Conservation (phyloP, 2,797 vertebrate species). For the Lutjanus argentimaculatus region DNA sequence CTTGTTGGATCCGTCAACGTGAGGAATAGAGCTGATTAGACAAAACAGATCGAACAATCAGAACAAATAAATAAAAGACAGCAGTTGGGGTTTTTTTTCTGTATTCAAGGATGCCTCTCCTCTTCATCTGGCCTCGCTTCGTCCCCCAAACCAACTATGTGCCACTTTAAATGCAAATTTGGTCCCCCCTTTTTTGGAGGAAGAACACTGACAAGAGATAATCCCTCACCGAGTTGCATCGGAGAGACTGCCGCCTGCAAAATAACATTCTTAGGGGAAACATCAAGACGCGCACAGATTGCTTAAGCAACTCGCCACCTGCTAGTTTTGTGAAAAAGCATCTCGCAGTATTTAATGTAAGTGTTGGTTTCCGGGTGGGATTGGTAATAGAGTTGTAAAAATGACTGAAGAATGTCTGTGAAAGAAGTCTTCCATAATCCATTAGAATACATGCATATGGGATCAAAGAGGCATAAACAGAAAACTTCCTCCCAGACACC, state of each 20-base stretch:
- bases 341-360: slow-evolving; percentile 72
- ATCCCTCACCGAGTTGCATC: slow-evolving; percentile 76
- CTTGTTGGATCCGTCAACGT: slow-evolving; percentile 41
- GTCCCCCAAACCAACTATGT: slow-evolving; percentile 68
- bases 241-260: slow-evolving; percentile 67
- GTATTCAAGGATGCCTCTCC: slow-evolving; percentile 63
- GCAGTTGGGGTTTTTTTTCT: slow-evolving; percentile 53
- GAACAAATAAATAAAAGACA: slow-evolving; percentile 68
- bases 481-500: slow-evolving; percentile 33
- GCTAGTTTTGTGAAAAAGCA: slow-evolving; percentile 74
- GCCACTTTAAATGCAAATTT: slow-evolving; percentile 87
- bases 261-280: slow-evolving; percentile 76
- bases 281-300: slow-evolving; percentile 75
- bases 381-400: slow-evolving; percentile 79
- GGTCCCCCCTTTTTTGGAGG: slow-evolving; percentile 37
- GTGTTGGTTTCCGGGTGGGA: slow-evolving; percentile 75
- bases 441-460: slow-evolving; percentile 73
- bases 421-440: slow-evolving; percentile 64
- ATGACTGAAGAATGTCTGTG: slow-evolving; percentile 62
- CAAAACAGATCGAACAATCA: slow-evolving; percentile 55
- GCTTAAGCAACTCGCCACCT: slow-evolving; percentile 77
- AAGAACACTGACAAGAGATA: slow-evolving; percentile 80
- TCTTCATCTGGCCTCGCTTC: slow-evolving; percentile 65
- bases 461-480: slow-evolving; percentile 61
- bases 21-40: slow-evolving; percentile 54